Evolutionary conservation across 2,113 vertebrate genomes (phyloP).

Genomic region (Glareola pratincola): DNA sequence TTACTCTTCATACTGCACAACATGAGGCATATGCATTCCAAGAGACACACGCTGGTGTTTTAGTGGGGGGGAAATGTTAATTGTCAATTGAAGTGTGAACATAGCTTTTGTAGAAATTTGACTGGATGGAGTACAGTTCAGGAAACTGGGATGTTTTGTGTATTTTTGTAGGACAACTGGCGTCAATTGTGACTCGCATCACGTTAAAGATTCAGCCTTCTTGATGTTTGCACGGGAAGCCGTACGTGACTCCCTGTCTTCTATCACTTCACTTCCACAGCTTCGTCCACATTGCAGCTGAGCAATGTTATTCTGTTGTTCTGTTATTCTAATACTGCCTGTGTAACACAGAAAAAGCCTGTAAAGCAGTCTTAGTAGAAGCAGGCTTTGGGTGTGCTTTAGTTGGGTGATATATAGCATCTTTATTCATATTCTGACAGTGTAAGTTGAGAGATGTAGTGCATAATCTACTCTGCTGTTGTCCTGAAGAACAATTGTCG

Average conservation of each 20-base stretch:
- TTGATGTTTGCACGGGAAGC: not conserved
- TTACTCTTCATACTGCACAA: not conserved
- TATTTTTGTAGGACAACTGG: not conserved
- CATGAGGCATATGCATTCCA: not conserved
- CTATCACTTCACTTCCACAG: not conserved
- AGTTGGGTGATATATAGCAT: not conserved
- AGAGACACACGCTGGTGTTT: not conserved
- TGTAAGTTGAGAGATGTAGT: not conserved
- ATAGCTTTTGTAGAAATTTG: not conserved
- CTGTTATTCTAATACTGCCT: not conserved
- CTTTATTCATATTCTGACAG: not conserved
- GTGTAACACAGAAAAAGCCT: not conserved
- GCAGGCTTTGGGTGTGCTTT: not conserved
- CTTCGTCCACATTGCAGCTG: not conserved
- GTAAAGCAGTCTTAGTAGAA: not conserved
- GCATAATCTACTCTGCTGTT: not conserved
- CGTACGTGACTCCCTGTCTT: not conserved
- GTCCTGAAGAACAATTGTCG: not conserved
- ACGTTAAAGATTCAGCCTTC: not conserved
- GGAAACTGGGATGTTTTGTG: not conserved
- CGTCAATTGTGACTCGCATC: not conserved
- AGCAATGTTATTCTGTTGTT: not conserved
- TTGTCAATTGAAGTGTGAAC: not conserved
- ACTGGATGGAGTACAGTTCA: not conserved
- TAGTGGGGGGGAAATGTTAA: not conserved